These are phyloP conservation scores for Folsomia candida DNA, from an alignment of 2,888 invertebrate genomes.

Conservation along the genomic window DNA sequence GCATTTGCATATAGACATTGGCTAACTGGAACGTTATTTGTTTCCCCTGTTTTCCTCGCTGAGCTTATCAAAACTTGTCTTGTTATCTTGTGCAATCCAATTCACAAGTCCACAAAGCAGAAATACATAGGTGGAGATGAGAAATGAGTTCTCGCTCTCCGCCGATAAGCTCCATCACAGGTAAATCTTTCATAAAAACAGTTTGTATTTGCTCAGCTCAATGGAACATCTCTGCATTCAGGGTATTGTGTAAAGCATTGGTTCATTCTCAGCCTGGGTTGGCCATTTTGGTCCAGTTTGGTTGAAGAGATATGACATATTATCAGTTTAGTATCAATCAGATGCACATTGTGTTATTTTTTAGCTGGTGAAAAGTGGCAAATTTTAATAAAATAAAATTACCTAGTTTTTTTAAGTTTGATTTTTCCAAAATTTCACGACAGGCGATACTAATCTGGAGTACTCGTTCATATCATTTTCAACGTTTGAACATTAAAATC, in stretches of 20 bases:
- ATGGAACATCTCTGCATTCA: background rate
- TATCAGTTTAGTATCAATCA: background rate
- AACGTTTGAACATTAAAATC: background rate
- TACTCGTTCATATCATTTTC: too few relatives aligned
- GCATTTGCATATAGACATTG: conserved; percentile 8
- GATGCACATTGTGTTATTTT: background rate
- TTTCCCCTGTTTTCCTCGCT: conserved; percentile 6
- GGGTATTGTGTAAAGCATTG: background rate
- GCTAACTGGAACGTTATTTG: background rate
- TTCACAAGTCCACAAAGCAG: conserved; percentile 13
- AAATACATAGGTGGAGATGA: background rate
- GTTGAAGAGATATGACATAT: background rate
- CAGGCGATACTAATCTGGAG: too few relatives aligned
- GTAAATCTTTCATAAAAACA: conserved; percentile 10
- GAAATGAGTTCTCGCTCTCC: conserved; percentile 4
- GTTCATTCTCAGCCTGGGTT: background rate
- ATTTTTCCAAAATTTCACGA: too few relatives aligned
- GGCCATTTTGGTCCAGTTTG: background rate
- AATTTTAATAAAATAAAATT: background rate
- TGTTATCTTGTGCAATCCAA: conserved; percentile 20
- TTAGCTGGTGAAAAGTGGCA: background rate
- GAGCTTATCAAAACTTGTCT: conserved; percentile 9
- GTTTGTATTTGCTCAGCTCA: conserved; percentile 9
- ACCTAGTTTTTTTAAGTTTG: background rate
- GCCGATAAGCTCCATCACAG: background rate